Evolutionary conservation across 1,140 invertebrate genomes (phyloP), one percentile per base, ranked within the genome.

Genomic region (Telenomus remus): DNA sequence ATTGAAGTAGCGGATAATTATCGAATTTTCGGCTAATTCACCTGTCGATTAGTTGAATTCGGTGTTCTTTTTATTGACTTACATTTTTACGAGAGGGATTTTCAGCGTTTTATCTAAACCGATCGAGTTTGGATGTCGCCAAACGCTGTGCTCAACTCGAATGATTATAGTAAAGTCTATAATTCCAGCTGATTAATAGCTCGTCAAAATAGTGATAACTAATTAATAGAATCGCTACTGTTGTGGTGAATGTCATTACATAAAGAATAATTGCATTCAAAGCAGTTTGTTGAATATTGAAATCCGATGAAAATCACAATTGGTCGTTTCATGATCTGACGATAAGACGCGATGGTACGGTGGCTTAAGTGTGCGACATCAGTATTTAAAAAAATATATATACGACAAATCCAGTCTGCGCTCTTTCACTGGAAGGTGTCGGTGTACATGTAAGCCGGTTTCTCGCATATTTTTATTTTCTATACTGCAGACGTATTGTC

Each of bases 391-490:
- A 71, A 68, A 71, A 57, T n/a, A n/a, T n/a, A 56, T n/a, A 7
- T 44, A 11, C 35, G n/a, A n/a, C n/a, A n/a, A 51, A 71, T 71
- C 68, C 59, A 71, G 53, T 56, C 59, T 70, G 53, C 19, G 51
- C 51, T 55, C 53, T 64, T 71, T 63, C 33, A 43, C 33, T 56
- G n/a, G n/a, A 51, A 55, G 68, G 68, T 71, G 46, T 64, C 59
- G 53, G 37, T 71, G 50, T 63, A 57, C 63, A 44, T 37, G 19
- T 42, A 68, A 68, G 64, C 64, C 64, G 66, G 56, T 69, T 70
- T 70, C 56, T 55, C 19, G 57, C 57, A 65, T 65, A 70, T 55
- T 55, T 61, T 70, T 70, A 53, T 19, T 33, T 48, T 13, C 33
- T n/a, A 11, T 12, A 12, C 51, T 43, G 9, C 34, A 19, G 61